phyloP scores from a whole-genome alignment of 92 coral and sea anemone genomes.

The Anthopleura xanthogrammica region DNA sequence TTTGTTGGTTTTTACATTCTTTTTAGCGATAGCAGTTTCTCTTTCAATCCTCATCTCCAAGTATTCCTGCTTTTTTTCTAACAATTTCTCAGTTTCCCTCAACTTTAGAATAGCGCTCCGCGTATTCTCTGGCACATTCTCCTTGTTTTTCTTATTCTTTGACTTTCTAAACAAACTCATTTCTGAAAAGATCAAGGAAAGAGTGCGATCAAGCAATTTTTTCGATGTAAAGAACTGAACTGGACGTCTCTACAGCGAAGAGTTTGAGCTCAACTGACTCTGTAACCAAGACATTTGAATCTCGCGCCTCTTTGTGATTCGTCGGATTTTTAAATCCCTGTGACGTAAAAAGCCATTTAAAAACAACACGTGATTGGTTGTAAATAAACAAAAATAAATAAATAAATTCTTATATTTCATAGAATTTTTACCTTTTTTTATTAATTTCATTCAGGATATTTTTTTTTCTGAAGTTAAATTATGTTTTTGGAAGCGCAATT shows the following conservation, averaged over 20 bases:
- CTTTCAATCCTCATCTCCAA: conserved; percentile 68
- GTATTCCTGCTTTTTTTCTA: conserved; percentile 72
- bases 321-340: conserved; percentile 20
- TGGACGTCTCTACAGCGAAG: not conserved
- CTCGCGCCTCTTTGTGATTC: conserved; percentile 29
- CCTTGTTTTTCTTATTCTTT: conserved; percentile 47
- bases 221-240: not conserved
- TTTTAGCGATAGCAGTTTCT: conserved; percentile 57
- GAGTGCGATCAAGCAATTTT: not conserved
- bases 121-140: conserved; percentile 58
- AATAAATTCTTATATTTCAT: too few relatives aligned
- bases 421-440: too few relatives aligned
- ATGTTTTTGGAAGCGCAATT: too few relatives aligned
- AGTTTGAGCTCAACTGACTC: conserved; percentile 10
- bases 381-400: not conserved
- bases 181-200: not conserved
- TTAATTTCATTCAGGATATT: too few relatives aligned
- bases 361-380: not conserved
- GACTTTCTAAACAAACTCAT: conserved; percentile 24
- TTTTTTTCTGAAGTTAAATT: too few relatives aligned
- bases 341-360: not conserved
- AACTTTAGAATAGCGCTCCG: conserved; percentile 64
- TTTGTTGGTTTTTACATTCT: conserved; percentile 61
- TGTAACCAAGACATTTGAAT: conserved; percentile 8
- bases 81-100: conserved; percentile 67